Evolutionary conservation across 2,113 vertebrate species (phyloP).

Genomic region (Budorcas taxicolor): DNA sequence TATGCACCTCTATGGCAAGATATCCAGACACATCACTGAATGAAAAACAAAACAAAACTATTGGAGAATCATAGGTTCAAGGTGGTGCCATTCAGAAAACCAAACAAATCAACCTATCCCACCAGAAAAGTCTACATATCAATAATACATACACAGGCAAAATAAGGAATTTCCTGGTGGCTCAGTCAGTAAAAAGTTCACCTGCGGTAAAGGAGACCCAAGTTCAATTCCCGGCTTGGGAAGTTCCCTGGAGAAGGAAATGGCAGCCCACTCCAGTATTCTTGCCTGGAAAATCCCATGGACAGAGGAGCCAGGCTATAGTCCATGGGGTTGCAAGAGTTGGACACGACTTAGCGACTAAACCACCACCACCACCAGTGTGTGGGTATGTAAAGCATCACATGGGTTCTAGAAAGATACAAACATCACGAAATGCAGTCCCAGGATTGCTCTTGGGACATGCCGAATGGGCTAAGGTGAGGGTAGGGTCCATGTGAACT

Average conservation of each 20-base stretch:
- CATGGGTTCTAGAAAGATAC: not conserved
- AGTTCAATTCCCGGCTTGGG: not conserved
- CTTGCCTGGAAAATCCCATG: not conserved
- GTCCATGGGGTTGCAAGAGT: not conserved
- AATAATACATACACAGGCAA: no score
- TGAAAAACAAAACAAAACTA: not conserved
- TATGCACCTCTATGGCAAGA: not conserved
- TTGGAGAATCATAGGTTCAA: not conserved
- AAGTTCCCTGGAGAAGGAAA: not conserved
- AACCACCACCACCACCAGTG: not conserved
- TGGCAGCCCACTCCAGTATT: not conserved
- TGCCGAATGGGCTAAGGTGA: not conserved
- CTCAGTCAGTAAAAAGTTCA: not conserved
- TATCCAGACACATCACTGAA: not conserved
- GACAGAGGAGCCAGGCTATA: not conserved
- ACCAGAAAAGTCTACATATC: not conserved
- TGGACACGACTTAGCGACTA: not conserved
- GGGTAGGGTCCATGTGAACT: not conserved
- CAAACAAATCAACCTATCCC: not conserved
- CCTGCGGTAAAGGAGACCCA: not conserved
- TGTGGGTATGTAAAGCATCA: not conserved
- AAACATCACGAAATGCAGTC: rapidly evolving
- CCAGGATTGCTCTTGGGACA: not conserved
- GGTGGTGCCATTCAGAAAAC: not conserved
- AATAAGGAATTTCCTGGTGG: not conserved